Evolutionary conservation across 2,797 vertebrate species (phyloP), one percentile per base, ranked within the genome.

Genomic region (Lutjanus campechanus): DNA sequence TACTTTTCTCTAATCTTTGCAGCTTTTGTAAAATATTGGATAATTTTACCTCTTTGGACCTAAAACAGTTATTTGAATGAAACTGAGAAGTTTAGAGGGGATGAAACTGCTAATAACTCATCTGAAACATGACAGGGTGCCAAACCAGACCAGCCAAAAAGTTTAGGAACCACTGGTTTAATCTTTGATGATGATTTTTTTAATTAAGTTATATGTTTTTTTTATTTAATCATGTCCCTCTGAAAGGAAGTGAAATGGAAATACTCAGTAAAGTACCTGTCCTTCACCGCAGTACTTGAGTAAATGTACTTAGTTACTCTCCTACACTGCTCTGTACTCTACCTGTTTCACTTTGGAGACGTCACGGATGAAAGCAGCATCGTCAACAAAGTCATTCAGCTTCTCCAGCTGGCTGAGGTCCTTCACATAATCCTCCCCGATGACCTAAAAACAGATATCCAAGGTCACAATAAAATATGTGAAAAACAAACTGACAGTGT

Each of bases 331-430:
- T 0, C 19, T 55, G 13, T 9, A 43, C 19, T 86, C 82, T 86
- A 98, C 98, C 97, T 99, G 97, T 90, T 99, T 99, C 64, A 98
- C 96, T 85, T 97, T 97, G 53, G 96, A 89, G 7, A 99, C 80
- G 56, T 98, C 97, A 0, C 96, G 90, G 85, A 99, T 96, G 90
- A 99, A 97, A 51, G 93, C 11, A 0, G 92, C 94, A 0, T 98
- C 92, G 0, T 97, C 93, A 59, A 97, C 95, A 20, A 97, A 96
- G 65, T 93, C 87, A 0, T 96, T 96, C 8, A 99, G 95, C 90
- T 96, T 96, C 1, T 70, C 88, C 63, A 99, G 94, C 91, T 97
- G 96, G 82, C 95, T 95, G 80, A 99, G 94, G 73, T 99, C 97
- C 76, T 97, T 97, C 81, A 98, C 96, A 0, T 97, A 99, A 11